phyloP scores from a whole-genome alignment of 2,888 invertebrate genomes.

The Unio pictorum region DNA sequence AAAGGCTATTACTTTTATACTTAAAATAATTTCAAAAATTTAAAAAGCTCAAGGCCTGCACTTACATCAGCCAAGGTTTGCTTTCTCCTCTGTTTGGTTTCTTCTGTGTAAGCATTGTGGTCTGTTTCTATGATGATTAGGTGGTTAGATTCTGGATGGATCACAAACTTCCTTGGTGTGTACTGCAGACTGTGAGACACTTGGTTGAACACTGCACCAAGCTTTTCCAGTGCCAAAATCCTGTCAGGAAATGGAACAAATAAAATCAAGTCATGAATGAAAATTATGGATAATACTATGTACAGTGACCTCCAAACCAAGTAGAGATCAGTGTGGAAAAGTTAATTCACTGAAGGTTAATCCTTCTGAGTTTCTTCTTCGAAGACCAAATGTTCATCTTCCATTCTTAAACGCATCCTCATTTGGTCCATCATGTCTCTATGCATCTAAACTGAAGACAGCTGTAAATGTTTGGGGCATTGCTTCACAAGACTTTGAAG shows the following conservation, averaged over 20 bases:
- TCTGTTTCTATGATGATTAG: slow-evolving; percentile 96
- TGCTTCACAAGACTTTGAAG: too few species aligned
- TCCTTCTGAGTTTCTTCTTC: too few species aligned
- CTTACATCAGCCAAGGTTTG: slow-evolving; percentile 92
- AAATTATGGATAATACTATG: too few species aligned
- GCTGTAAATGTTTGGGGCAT: too few species aligned
- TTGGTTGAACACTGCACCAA: slow-evolving; percentile 99
- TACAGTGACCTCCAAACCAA: too few species aligned
- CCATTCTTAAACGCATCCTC: too few species aligned
- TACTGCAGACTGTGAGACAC: slow-evolving; percentile 90
- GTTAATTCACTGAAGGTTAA: too few species aligned
- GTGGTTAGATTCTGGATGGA: slow-evolving; percentile 92
- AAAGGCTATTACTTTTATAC: too few species aligned
- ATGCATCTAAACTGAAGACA: too few species aligned
- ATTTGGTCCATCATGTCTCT: too few species aligned
- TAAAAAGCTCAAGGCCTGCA: background rate
- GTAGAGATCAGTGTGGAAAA: too few species aligned
- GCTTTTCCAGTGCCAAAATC: slow-evolving; percentile 96
- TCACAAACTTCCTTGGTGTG: slow-evolving; percentile 94
- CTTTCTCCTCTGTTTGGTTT: slow-evolving; percentile 92
- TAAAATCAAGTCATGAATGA: background rate
- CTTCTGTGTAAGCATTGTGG: slow-evolving; percentile 98
- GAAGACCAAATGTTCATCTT: too few species aligned
- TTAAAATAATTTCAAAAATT: background rate
- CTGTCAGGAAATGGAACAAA: slow-evolving; percentile 54